Evolutionary conservation across 1,140 invertebrate species (phyloP).

Genomic region (Aphaenogaster ashmeadi): DNA sequence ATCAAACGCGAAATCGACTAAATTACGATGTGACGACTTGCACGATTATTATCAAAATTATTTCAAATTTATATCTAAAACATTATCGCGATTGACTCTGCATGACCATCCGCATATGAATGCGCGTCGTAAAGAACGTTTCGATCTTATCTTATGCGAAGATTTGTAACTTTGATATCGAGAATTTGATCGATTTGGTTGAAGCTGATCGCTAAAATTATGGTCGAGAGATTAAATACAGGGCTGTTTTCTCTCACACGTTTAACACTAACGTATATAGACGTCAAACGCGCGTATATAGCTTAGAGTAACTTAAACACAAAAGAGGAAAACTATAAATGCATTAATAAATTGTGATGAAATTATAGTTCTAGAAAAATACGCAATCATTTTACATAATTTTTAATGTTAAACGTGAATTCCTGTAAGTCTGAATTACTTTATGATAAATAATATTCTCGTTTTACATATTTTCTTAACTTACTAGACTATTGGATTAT

Average conservation of each 20-base stretch:
- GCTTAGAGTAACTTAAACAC: background rate
- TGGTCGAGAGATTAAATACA: conserved; percentile 15
- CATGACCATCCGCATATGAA: background rate
- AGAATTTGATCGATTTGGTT: conserved; percentile 58
- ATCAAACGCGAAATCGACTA: conserved; percentile 56
- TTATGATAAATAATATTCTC: conserved; percentile 39
- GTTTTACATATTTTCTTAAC: conserved; percentile 26
- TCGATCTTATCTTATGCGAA: conserved; percentile 37
- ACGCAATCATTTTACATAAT: background rate
- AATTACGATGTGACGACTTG: conserved; percentile 68
- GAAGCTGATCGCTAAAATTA: conserved; percentile 28
- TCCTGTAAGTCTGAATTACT: conserved; percentile 35
- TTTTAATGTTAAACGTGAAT: conserved; percentile 65
- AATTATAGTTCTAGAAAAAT: conserved; percentile 18
- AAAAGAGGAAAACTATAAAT: background rate
- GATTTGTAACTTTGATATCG: conserved; percentile 45
- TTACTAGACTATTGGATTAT: conserved; percentile 41
- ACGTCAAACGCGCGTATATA: background rate
- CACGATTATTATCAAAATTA: conserved; percentile 75
- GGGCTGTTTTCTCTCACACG: background rate
- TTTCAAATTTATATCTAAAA: conserved; percentile 70
- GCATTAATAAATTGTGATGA: conserved; percentile 20
- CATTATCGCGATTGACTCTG: conserved; percentile 47
- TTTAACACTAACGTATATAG: conserved; percentile 13
- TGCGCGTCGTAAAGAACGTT: conserved; percentile 21